A percentile compares a stretch with the other conserved stretches of the same genome.
Conservation (phyloP, 2,797 vertebrate species). For the Orientallactaga sibirica region DNA sequence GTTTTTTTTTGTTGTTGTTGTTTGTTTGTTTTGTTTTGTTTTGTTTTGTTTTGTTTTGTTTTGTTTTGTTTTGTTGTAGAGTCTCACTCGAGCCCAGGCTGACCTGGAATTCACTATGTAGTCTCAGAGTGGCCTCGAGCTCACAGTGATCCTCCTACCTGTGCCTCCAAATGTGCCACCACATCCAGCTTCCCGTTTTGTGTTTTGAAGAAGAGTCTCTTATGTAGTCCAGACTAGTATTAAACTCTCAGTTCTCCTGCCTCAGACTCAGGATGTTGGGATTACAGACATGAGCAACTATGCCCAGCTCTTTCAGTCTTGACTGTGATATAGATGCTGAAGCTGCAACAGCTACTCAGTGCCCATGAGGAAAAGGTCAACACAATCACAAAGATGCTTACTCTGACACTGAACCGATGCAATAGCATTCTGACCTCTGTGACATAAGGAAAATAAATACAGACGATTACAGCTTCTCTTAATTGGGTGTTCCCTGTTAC, state of each 20-base stretch:
- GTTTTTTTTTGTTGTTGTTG: too few species aligned
- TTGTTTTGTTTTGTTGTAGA: too few species aligned
- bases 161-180: too few species aligned
- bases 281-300: neutral
- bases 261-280: neutral
- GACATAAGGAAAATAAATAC: neutral
- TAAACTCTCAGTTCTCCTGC: neutral
- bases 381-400: neutral
- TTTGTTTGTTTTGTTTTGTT: too few species aligned
- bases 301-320: neutral
- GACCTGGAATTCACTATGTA: too few species aligned
- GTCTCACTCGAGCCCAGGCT: too few species aligned
- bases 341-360: neutral
- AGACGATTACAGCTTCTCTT: neutral
- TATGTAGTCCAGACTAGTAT: neutral
- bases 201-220: neutral
- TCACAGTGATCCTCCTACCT: too few species aligned
- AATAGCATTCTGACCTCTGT: neutral
- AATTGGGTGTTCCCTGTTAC: neutral
- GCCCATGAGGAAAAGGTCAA: neutral
- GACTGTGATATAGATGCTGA: neutral
- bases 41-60: too few species aligned
- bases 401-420: neutral
- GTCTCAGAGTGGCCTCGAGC: too few species aligned
- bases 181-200: neutral